These are phyloP conservation scores for Dolichopus griseipennis DNA, from an alignment of 2,888 invertebrate species.

Conservation along the genomic window DNA sequence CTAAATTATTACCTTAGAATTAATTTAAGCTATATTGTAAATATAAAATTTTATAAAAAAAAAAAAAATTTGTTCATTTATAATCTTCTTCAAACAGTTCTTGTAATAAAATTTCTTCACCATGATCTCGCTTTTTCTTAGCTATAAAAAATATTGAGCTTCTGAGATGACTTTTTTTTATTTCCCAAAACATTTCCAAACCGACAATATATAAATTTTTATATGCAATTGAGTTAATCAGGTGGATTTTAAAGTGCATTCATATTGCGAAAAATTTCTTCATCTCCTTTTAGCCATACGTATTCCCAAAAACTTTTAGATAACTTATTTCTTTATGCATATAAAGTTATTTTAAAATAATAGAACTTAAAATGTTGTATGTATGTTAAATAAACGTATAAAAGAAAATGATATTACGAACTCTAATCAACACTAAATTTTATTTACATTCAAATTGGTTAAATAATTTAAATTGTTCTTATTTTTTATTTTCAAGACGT, in stretches of 20 bases:
- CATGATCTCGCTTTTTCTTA: conserved; percentile 57
- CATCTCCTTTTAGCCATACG: conserved; percentile 47
- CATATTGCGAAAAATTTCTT: conserved; percentile 39
- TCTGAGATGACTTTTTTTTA: conserved; percentile 41
- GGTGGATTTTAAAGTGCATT: conserved; percentile 41
- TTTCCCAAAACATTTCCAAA: conserved; percentile 46
- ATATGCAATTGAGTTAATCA: conserved; percentile 44
- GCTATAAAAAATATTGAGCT: conserved; percentile 44
- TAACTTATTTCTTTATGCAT: too few species aligned
- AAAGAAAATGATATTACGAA: too few species aligned
- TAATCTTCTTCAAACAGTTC: conserved; percentile 64
- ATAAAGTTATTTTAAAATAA: too few species aligned
- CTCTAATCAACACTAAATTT: too few species aligned
- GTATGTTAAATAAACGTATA: too few species aligned
- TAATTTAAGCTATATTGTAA: too few species aligned
- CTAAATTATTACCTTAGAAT: too few species aligned
- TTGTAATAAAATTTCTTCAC: conserved; percentile 61
- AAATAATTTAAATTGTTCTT: background rate
- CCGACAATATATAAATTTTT: conserved; percentile 47
- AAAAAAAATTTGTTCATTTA: conserved; percentile 66
- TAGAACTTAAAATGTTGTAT: too few species aligned
- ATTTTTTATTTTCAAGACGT: background rate
- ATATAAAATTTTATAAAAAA: too few species aligned
- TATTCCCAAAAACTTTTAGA: too few species aligned
- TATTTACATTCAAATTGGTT: too few species aligned